phyloP scores from a whole-genome alignment of 1,140 invertebrate genomes.

The Venustaconcha ellipsiformis region DNA sequence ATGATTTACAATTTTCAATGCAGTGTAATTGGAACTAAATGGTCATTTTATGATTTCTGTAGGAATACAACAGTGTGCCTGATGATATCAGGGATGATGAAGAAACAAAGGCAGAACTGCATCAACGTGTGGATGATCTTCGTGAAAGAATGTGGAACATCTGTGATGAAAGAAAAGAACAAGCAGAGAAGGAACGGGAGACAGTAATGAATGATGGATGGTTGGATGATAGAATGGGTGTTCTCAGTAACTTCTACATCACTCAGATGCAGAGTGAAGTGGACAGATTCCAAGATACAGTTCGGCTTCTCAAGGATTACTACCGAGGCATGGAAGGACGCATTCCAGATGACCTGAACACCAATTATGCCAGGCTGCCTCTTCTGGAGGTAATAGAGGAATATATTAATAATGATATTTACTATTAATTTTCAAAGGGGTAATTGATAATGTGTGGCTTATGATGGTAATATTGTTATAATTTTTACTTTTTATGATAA shows the following conservation, averaged over 20 bases:
- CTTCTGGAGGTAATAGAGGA: slow-evolving; percentile 61
- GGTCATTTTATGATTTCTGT: slow-evolving; percentile 4
- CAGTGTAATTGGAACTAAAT: neutral
- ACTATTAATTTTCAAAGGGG: too few species aligned
- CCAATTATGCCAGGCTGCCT: slow-evolving; percentile 63
- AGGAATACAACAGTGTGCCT: slow-evolving; percentile 68
- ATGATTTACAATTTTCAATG: neutral
- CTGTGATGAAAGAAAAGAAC: slow-evolving; percentile 66
- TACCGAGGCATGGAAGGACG: slow-evolving; percentile 68
- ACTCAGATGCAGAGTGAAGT: slow-evolving; percentile 67
- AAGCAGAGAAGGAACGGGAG: slow-evolving; percentile 65
- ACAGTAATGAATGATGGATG: slow-evolving; percentile 67
- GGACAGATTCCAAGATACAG: slow-evolving; percentile 68
- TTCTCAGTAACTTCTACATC: slow-evolving; percentile 68
- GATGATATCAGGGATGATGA: slow-evolving; percentile 69
- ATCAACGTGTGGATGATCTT: slow-evolving; percentile 68
- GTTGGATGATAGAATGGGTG: slow-evolving; percentile 67
- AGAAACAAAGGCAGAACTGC: slow-evolving; percentile 66
- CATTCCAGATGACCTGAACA: slow-evolving; percentile 64
- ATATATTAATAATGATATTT: neutral
- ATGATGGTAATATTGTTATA: too few species aligned
- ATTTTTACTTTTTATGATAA: too few species aligned
- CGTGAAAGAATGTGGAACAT: slow-evolving; percentile 68
- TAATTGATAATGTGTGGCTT: too few species aligned
- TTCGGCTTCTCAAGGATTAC: slow-evolving; percentile 67